Percentiles rank a stretch among this genome's conserved stretches.
These are phyloP conservation scores for Pandemis corylana DNA, from an alignment of 2,888 invertebrate genomes.

Conservation along the genomic window DNA sequence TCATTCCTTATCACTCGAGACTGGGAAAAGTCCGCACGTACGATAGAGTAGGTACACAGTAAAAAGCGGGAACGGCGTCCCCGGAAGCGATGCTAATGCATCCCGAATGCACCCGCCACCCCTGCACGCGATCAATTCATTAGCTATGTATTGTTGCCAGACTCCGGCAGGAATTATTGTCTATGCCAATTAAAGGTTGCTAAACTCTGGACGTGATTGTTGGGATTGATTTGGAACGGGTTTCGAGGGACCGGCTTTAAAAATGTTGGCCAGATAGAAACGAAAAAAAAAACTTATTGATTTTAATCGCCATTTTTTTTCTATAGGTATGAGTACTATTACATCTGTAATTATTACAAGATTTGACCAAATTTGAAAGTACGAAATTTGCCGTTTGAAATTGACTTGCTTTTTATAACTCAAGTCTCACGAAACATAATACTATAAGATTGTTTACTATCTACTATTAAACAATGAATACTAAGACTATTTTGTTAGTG, in stretches of 20 bases:
- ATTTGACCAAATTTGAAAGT: no score
- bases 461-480: no score
- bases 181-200: slow-evolving; percentile 41
- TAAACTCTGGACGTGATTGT: slow-evolving; percentile 24
- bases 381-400: no score
- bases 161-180: slow-evolving; percentile 40
- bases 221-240: neutral
- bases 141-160: slow-evolving; percentile 69
- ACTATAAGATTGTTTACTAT: no score
- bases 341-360: no score
- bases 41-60: slow-evolving; percentile 21
- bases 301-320: no score
- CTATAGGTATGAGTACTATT: no score
- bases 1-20: slow-evolving; percentile 38
- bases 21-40: slow-evolving; percentile 34
- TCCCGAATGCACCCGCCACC: slow-evolving; percentile 77
- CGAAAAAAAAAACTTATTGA: no score
- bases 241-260: neutral
- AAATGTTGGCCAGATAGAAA: neutral
- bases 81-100: slow-evolving; percentile 84
- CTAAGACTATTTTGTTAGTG: no score
- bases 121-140: slow-evolving; percentile 80
- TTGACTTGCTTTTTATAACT: no score
- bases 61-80: slow-evolving; percentile 51
- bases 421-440: no score